These are phyloP conservation scores for Corticium candelabrum DNA, from an alignment of 37 sponge, comb jelly and placozoan species.

Conservation along the genomic window DNA sequence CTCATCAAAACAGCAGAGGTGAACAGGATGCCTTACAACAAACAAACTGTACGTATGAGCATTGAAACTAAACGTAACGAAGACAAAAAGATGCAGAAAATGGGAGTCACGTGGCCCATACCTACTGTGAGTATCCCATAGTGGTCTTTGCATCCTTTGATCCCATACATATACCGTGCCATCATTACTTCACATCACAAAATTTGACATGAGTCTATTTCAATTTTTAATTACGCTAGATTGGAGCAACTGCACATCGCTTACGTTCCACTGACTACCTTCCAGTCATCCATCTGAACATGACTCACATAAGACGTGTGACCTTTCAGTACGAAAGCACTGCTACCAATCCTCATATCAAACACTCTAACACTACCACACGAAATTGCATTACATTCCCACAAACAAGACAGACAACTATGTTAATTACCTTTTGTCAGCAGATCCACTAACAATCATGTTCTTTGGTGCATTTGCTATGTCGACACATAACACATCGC, in stretches of 20 bases:
- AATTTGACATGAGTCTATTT: background rate
- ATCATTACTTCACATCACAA: slow-evolving; percentile 26
- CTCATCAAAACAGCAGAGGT: background rate
- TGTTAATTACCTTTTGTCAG: slow-evolving; percentile 27
- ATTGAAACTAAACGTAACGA: background rate
- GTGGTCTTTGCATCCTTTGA: slow-evolving; percentile 28
- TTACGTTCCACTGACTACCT: slow-evolving; percentile 66
- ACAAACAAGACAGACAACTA: background rate
- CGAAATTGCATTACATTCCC: too few species aligned
- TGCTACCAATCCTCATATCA: slow-evolving; percentile 17
- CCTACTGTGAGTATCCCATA: slow-evolving; percentile 57
- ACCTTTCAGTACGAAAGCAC: slow-evolving; percentile 26
- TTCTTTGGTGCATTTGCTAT: slow-evolving; percentile 10
- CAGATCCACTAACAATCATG: slow-evolving; percentile 33
- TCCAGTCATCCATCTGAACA: slow-evolving; percentile 72
- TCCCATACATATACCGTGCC: slow-evolving; percentile 58
- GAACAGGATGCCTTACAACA: background rate
- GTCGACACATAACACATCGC: slow-evolving; percentile 18
- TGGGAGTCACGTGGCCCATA: background rate
- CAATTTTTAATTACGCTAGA: background rate
- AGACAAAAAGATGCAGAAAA: too few species aligned
- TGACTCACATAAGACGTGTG: slow-evolving; percentile 23
- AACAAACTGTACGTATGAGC: background rate
- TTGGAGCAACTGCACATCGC: background rate
- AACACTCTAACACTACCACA: slow-evolving; percentile 35